phyloP scores from a whole-genome alignment of 2,113 vertebrate genomes.

The Mungos mungo region DNA sequence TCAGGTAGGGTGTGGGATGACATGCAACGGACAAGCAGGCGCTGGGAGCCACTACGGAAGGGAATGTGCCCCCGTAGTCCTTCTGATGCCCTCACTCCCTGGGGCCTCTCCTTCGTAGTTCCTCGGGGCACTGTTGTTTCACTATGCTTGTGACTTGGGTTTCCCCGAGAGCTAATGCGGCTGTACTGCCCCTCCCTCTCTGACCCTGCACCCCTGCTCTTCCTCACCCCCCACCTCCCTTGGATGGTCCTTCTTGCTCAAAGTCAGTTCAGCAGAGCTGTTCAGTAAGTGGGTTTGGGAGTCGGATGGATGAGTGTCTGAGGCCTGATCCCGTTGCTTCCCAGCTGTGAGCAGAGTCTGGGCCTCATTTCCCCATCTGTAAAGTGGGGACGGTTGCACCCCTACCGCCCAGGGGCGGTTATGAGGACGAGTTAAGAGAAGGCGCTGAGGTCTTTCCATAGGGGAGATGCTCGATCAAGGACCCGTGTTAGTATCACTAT shows the following conservation, averaged over 20 bases:
- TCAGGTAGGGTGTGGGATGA: background rate
- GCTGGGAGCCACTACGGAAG: background rate
- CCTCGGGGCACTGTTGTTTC: background rate
- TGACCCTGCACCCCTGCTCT: accelerated
- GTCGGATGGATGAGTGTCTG: background rate
- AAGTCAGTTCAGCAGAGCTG: background rate
- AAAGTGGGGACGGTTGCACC: background rate
- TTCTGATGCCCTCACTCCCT: background rate
- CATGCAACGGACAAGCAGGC: background rate
- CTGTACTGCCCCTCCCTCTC: background rate
- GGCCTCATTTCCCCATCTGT: background rate
- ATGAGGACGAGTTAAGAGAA: background rate
- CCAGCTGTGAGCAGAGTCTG: background rate
- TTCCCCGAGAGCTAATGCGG: background rate
- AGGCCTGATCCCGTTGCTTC: background rate
- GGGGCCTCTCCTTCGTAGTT: background rate
- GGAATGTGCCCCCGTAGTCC: background rate
- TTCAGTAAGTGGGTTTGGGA: background rate
- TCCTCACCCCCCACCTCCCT: background rate
- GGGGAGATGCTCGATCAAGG: background rate
- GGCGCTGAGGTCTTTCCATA: background rate
- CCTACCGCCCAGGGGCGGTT: background rate
- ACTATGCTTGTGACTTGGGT: background rate
- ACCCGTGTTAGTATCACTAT: background rate
- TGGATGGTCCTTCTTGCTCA: background rate